Evolutionary conservation across 2,113 vertebrate species (phyloP).

Genomic region (Heterotis niloticus): DNA sequence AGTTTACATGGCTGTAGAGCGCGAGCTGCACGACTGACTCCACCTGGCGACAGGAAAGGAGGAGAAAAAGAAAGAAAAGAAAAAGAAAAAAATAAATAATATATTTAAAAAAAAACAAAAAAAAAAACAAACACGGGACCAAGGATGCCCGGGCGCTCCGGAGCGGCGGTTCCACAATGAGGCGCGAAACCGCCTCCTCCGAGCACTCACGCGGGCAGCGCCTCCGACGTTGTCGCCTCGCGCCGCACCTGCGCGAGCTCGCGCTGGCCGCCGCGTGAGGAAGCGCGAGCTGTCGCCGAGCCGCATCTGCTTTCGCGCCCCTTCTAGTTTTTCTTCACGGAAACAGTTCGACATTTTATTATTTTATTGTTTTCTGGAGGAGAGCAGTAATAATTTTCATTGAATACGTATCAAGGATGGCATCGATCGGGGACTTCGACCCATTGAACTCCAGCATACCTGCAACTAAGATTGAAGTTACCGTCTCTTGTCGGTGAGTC

Average conservation of each 20-base stretch:
- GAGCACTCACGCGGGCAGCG: conserved; percentile 10
- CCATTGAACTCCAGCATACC: conserved; percentile 77
- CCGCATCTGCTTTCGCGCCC: neutral
- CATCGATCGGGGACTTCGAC: conserved; percentile 79
- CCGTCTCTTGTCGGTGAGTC: conserved; percentile 85
- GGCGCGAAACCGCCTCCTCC: conserved; percentile 8
- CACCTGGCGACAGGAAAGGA: conserved; percentile 23
- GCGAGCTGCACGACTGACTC: neutral
- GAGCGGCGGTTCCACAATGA: conserved; percentile 9
- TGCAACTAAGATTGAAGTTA: conserved; percentile 92
- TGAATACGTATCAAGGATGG: conserved; percentile 64
- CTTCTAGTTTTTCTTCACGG: conserved; percentile 31
- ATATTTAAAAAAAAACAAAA: neutral
- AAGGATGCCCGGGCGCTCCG: neutral
- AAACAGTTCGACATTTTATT: neutral
- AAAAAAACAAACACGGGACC: neutral
- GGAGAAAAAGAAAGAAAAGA: neutral
- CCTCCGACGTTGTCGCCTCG: neutral
- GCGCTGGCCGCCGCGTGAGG: neutral
- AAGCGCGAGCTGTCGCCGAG: neutral
- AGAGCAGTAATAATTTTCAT: conserved; percentile 20
- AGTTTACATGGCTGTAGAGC: too few relatives aligned
- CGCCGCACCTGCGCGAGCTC: neutral
- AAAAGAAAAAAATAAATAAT: neutral
- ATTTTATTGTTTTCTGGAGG: too few relatives aligned